Conservation (phyloP, 1,140 invertebrate genomes). For the Nixonia krombeini region DNA sequence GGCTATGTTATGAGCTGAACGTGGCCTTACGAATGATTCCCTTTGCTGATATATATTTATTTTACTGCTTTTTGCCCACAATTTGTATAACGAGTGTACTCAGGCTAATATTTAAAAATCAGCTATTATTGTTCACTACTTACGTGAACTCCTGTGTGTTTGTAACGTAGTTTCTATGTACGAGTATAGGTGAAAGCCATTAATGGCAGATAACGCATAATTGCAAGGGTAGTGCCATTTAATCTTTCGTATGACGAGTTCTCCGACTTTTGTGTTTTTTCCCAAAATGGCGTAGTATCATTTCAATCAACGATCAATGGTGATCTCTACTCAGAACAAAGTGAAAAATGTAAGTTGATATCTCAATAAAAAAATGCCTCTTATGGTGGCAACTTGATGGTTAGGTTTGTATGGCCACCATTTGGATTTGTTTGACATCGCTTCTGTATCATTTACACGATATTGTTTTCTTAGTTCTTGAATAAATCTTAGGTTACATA, state of each 20-base stretch:
- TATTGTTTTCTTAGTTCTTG: not conserved
- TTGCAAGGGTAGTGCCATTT: conserved; percentile 26
- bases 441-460: not conserved
- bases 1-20: no score
- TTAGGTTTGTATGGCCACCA: conserved; percentile 41
- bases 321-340: conserved; percentile 20
- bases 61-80: no score
- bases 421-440: conserved; percentile 18
- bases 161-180: not conserved
- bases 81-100: no score
- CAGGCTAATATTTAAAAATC: no score
- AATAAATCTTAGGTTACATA: not conserved
- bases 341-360: conserved; percentile 15
- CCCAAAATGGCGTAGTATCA: conserved; percentile 22
- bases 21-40: no score
- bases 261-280: conserved; percentile 13
- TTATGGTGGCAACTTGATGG: conserved; percentile 22
- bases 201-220: conserved; percentile 33
- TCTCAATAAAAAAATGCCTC: not conserved
- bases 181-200: conserved; percentile 14
- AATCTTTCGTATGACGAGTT: conserved; percentile 23
- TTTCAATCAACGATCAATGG: conserved; percentile 17
- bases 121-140: no score
- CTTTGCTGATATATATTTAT: no score
- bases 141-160: no score